Conservation (phyloP, 2,888 invertebrate genomes). For the Mactromeris polynyma region DNA sequence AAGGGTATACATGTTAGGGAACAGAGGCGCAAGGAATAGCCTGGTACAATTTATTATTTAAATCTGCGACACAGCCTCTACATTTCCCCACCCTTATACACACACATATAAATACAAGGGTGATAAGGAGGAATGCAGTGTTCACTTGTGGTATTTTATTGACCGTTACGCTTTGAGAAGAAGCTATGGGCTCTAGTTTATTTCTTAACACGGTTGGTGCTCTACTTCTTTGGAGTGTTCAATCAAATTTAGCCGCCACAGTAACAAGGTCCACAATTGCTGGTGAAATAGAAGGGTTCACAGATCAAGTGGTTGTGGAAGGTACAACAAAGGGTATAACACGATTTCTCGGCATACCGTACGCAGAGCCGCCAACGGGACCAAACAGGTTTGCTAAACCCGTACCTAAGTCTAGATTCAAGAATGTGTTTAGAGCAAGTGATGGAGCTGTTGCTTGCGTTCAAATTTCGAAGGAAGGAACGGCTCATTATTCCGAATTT, state of each 20-base stretch:
- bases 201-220: not conserved
- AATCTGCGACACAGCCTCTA: too few relatives aligned
- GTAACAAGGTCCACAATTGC: not conserved
- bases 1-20: too few relatives aligned
- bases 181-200: not conserved
- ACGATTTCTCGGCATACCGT: constrained; percentile 59
- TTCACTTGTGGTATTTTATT: too few relatives aligned
- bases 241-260: not conserved
- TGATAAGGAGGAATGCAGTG: too few relatives aligned
- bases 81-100: too few relatives aligned
- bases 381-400: constrained; percentile 41
- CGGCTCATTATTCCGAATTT: not conserved
- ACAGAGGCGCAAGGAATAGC: too few relatives aligned
- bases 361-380: constrained; percentile 45
- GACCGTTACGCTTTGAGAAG: too few relatives aligned
- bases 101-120: too few relatives aligned
- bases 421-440: not conserved
- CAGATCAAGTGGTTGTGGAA: not conserved
- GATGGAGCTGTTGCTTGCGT: constrained; percentile 46
- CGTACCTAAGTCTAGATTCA: not conserved
- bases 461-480: constrained; percentile 41
- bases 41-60: too few relatives aligned
- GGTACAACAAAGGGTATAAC: constrained; percentile 21
- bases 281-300: constrained; percentile 38
- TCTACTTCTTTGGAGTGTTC: not conserved